Base-by-base conservation (phyloP, 1,140 invertebrate genomes). In the Philotrypesis tridentata region DNA sequence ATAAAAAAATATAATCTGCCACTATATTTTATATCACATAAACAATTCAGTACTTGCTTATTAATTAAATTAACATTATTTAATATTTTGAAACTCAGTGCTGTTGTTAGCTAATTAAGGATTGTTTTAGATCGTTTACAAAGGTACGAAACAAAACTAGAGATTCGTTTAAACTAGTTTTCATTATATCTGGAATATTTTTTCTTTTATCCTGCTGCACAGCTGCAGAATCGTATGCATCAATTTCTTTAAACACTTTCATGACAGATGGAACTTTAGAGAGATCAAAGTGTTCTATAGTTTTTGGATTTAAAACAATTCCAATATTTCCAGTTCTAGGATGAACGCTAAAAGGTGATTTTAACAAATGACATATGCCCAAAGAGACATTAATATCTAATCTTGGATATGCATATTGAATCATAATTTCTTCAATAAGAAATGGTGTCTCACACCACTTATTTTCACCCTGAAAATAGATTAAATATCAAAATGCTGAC, bases 311-410 rank as follows among this genome's bases (percentile, higher is more conserved):
- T 85, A 98, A 95, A 2, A 96, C 96, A 65, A 99, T 94, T 89
- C 97, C 98, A 29, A 99, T 94, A 91, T 97, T 95, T 8, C 97
- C 97, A 63, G 98, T 99, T 91, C 99, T 98, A 6, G 99, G 98
- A 93, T 99, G 98, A 79, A 99, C 94, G 93, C 97, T 98, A 90
- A 99, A 99, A 7, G 98, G 99, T 67, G 97, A 95, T 91, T 99
- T 99, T 0, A 99, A 91, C 83, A 99, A 95, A 93, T 99, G 99
- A 91, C 99, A 99, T 43, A 98, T 92, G 0, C 97, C 97, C 92
- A 97, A 97, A 29, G 96, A 96, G 3, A 99, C 98, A 91, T 98
- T 97, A 17, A 98, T 96, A 92, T 99, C 98, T 12, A 99, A 92
- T 67, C 98, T 93, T 0, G 98, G 98, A 92, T 99, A 99, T 70